Percentiles rank a stretch among this genome's conserved stretches.
Conservation (phyloP, 2,797 vertebrate genomes). For the Pangasius sanitwongsei region DNA sequence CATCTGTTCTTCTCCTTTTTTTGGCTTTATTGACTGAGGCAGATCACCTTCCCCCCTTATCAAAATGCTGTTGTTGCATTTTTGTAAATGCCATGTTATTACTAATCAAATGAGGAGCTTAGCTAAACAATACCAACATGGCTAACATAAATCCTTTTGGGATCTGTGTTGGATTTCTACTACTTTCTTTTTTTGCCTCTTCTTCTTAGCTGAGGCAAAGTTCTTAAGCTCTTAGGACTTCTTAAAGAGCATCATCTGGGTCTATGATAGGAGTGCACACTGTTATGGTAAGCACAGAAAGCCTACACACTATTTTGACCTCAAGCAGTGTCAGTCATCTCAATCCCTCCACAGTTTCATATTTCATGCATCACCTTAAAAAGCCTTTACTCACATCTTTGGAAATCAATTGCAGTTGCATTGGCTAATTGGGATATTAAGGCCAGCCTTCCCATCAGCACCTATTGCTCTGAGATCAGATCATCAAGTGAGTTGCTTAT, state of each 20-base stretch:
- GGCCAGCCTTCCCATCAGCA: not conserved
- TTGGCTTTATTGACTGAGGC: not conserved
- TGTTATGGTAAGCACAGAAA: not conserved
- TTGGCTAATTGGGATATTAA: not conserved
- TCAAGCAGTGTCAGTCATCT: not conserved
- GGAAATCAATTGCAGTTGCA: not conserved
- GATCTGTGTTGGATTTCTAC: not conserved
- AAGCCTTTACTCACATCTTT: not conserved
- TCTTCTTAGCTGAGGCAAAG: not conserved
- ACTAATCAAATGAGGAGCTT: not conserved
- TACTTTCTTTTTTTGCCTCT: not conserved
- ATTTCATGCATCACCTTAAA: not conserved
- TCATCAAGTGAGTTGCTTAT: not conserved
- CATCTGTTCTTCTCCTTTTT: not conserved
- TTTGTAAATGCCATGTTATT: not conserved
- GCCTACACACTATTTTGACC: not conserved
- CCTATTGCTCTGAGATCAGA: not conserved
- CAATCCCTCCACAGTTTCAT: not conserved
- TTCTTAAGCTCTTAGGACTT: not conserved
- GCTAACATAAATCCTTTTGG: not conserved
- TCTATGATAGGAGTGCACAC: not conserved
- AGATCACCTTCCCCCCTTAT: not conserved
- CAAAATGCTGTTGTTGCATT: not conserved
- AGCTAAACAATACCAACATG: not conserved
- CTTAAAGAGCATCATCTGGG: not conserved